Evolutionary conservation across 1,140 invertebrate species (phyloP).

Genomic region (Ips nitidus): DNA sequence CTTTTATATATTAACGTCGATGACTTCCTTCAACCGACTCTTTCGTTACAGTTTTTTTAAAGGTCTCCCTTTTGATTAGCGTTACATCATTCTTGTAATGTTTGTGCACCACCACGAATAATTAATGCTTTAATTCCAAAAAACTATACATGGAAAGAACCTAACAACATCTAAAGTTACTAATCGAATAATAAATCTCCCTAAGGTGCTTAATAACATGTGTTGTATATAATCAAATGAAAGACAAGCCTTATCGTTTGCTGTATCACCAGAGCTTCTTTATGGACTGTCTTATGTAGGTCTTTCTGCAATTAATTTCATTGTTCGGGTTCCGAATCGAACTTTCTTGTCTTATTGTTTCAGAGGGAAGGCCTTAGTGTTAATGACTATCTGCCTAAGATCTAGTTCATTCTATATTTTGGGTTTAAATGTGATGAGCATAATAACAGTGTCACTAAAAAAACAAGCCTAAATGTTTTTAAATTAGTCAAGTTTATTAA

Average conservation of each 20-base stretch:
- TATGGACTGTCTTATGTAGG: conserved; percentile 5
- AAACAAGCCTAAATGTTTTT: too few species aligned
- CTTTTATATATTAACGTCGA: conserved; percentile 27
- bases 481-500: too few species aligned
- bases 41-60: conserved; percentile 18
- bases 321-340: conserved; percentile 5
- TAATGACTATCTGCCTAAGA: neutral
- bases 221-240: conserved; percentile 1
- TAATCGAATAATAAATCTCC: neutral
- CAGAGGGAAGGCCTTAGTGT: neutral
- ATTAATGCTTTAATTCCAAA: neutral
- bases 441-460: too few species aligned
- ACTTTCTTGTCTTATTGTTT: conserved; percentile 5
- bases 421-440: too few species aligned
- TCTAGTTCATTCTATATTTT: neutral
- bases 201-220: neutral
- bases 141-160: neutral
- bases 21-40: conserved; percentile 5
- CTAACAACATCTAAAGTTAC: neutral
- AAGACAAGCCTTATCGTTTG: neutral
- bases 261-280: neutral
- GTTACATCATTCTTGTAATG: neutral
- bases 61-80: neutral
- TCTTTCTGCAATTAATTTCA: neutral
- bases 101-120: neutral